Conservation (phyloP, 2,888 invertebrate species). For the Drosophila nr. fundita region DNA sequence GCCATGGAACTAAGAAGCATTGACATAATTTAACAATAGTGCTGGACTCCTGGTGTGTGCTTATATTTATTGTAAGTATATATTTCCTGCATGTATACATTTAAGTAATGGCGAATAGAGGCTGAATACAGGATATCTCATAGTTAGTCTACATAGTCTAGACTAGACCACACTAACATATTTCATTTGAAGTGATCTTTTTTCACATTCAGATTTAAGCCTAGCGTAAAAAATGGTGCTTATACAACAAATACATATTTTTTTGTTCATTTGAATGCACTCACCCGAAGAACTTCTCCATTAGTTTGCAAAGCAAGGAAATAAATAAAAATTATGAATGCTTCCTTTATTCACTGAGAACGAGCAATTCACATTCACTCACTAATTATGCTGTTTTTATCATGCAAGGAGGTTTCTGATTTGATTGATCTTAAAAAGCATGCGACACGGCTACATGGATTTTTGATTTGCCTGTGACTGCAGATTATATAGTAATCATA, state of each 20-base stretch:
- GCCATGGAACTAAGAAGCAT: neutral
- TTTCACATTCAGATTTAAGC: neutral
- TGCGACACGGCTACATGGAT: constrained; percentile 1
- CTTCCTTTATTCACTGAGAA: constrained; percentile 7
- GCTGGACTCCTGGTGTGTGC: neutral
- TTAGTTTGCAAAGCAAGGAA: neutral
- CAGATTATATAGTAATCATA: neutral
- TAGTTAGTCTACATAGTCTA: neutral
- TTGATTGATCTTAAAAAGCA: constrained; percentile 1
- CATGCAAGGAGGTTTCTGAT: constrained; percentile 1
- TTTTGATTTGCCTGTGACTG: neutral
- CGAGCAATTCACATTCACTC: constrained; percentile 14
- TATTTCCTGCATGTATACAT: neutral
- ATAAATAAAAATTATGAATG: neutral
- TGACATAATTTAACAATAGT: neutral
- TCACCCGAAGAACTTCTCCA: constrained; percentile 5
- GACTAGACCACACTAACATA: neutral
- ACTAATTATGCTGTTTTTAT: constrained; percentile 6
- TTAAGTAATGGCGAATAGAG: neutral
- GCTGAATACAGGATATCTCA: neutral
- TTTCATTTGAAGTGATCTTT: neutral
- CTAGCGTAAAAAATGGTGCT: neutral
- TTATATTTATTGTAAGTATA: neutral
- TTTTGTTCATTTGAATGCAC: neutral
- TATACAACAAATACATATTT: neutral